These are phyloP conservation scores for Xiphophorus maculatus DNA, from an alignment of 2,113 vertebrate species.

Conservation along the genomic window DNA sequence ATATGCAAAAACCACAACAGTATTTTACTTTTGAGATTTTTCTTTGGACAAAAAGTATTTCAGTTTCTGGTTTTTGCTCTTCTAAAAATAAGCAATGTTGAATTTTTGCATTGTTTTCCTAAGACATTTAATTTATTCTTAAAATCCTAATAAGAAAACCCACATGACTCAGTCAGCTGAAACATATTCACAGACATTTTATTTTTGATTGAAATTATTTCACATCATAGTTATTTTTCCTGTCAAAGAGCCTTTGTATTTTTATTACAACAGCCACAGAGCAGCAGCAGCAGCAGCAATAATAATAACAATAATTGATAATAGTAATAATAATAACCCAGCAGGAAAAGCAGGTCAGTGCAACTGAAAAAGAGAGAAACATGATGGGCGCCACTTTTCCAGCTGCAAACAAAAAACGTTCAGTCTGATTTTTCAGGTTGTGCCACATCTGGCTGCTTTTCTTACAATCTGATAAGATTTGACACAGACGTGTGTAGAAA, in stretches of 20 bases:
- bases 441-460: constrained; percentile 39
- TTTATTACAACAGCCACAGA: constrained; percentile 94
- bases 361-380: constrained; percentile 62
- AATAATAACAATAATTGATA: constrained; percentile 71
- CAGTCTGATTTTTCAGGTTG: constrained; percentile 52
- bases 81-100: too few species aligned
- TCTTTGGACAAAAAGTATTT: too few species aligned
- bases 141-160: constrained; percentile 3
- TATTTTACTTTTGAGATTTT: too few species aligned
- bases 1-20: too few species aligned
- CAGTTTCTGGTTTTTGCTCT: too few species aligned
- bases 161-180: constrained; percentile 71
- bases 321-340: constrained; percentile 79
- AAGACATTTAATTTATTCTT: constrained; percentile 28
- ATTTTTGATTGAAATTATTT: constrained; percentile 95
- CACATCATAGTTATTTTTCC: constrained; percentile 89
- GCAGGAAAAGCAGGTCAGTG: constrained; percentile 90
- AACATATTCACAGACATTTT: constrained; percentile 98
- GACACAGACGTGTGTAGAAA: constrained; percentile 42
- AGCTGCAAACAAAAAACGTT: constrained; percentile 65
- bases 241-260: constrained; percentile 79
- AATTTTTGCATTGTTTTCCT: too few species aligned
- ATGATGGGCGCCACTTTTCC: constrained; percentile 44
- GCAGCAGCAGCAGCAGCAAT: constrained; percentile 88
- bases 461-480: constrained; percentile 60